Conservation (phyloP, 2,888 invertebrate genomes). For the Agriopis aurantiaria region DNA sequence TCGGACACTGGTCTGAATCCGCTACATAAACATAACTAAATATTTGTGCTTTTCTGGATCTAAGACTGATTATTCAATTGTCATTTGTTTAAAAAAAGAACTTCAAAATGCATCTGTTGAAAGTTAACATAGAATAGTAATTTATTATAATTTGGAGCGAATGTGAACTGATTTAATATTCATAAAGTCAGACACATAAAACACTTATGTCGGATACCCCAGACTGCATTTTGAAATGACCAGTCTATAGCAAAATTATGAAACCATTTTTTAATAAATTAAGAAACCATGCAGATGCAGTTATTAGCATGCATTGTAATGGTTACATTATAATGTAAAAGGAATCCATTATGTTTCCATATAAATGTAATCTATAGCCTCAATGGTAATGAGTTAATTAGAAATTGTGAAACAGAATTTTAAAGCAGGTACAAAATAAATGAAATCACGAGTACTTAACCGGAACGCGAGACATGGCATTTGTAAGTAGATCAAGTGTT, state of each 20-base stretch:
- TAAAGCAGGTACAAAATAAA: slow-evolving; percentile 85
- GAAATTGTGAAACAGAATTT: slow-evolving; percentile 85
- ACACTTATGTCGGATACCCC: slow-evolving; percentile 29
- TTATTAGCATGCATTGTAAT: slow-evolving; percentile 61
- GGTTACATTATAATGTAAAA: slow-evolving; percentile 54
- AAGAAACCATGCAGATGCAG: slow-evolving; percentile 55
- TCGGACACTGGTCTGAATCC: no score
- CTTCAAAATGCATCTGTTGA: slow-evolving; percentile 33
- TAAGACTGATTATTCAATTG: slow-evolving; percentile 7
- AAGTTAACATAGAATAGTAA: slow-evolving; percentile 43
- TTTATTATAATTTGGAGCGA: slow-evolving; percentile 43
- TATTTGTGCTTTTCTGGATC: neutral
- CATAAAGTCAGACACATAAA: slow-evolving; percentile 37
- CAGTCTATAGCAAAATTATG: slow-evolving; percentile 48
- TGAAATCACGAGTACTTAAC: slow-evolving; percentile 86
- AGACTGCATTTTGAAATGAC: slow-evolving; percentile 40
- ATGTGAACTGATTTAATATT: slow-evolving; percentile 38
- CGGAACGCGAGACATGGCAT: slow-evolving; percentile 87
- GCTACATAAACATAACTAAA: neutral
- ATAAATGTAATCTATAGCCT: slow-evolving; percentile 65
- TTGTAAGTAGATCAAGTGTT: slow-evolving; percentile 87
- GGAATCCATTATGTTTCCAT: slow-evolving; percentile 60
- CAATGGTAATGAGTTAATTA: slow-evolving; percentile 82
- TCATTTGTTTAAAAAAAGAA: slow-evolving; percentile 16
- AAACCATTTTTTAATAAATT: slow-evolving; percentile 52